A percentile compares a stretch with the other conserved stretches of the same genome.
These are phyloP conservation scores for Aphidius gifuensis DNA, from an alignment of 1,140 invertebrate genomes.

Conservation along the genomic window DNA sequence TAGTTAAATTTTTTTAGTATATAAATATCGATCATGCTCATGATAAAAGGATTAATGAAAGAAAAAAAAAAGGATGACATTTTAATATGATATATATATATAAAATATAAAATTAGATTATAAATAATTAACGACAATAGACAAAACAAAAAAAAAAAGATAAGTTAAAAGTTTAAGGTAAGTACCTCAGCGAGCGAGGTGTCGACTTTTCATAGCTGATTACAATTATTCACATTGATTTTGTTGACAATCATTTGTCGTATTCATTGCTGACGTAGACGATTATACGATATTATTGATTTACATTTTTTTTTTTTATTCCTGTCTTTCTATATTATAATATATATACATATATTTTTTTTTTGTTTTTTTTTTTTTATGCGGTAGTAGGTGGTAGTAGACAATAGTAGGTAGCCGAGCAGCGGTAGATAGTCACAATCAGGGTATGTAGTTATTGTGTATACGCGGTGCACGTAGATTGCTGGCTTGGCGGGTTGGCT, in stretches of 20 bases:
- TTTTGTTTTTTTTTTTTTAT: slow-evolving; percentile 16
- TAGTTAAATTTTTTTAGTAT: too few relatives aligned
- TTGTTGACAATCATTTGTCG: slow-evolving; percentile 22
- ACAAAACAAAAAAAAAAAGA: slow-evolving; percentile 26
- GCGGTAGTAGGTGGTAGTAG: slow-evolving; percentile 43
- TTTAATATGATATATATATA: neutral
- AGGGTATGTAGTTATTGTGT: slow-evolving; percentile 45
- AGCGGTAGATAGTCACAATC: slow-evolving; percentile 36
- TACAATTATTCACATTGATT: slow-evolving; percentile 14
- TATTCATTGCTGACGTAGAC: slow-evolving; percentile 22
- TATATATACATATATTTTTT: slow-evolving; percentile 7
- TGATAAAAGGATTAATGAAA: too few relatives aligned
- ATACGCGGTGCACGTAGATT: slow-evolving; percentile 50
- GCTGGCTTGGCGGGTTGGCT: slow-evolving; percentile 50
- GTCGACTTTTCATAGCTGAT: slow-evolving; percentile 49
- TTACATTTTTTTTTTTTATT: slow-evolving; percentile 13
- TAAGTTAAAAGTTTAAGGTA: slow-evolving; percentile 24
- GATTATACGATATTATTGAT: slow-evolving; percentile 17
- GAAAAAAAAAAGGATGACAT: neutral
- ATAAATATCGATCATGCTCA: too few relatives aligned
- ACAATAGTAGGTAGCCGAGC: slow-evolving; percentile 38
- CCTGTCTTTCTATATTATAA: slow-evolving; percentile 10
- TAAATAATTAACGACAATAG: slow-evolving; percentile 17
- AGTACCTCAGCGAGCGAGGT: slow-evolving; percentile 50
- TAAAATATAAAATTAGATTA: slow-evolving; percentile 19